phyloP scores from a whole-genome alignment of 2,797 vertebrate species.

The Masticophis lateralis region DNA sequence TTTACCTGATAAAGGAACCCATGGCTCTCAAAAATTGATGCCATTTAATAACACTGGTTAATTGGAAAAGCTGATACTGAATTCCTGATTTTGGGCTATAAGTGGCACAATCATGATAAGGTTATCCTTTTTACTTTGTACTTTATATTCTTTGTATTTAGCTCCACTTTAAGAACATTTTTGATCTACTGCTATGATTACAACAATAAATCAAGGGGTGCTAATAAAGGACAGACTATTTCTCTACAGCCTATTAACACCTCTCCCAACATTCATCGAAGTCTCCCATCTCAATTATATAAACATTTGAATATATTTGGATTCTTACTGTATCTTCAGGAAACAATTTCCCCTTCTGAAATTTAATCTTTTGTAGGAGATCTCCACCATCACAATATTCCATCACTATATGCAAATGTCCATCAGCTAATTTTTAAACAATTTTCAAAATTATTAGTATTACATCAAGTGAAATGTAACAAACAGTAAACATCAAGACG shows the following conservation, averaged over 20 bases:
- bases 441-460: constrained; percentile 46
- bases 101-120: background rate
- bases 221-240: background rate
- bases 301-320: background rate
- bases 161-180: background rate
- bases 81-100: background rate
- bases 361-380: constrained; percentile 83
- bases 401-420: constrained; percentile 89
- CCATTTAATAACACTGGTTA: background rate
- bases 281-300: background rate
- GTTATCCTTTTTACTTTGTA: background rate
- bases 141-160: background rate
- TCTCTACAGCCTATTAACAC: background rate
- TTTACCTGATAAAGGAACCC: background rate
- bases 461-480: background rate
- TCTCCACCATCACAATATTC: constrained; percentile 90
- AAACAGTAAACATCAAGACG: background rate
- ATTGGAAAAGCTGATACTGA: background rate
- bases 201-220: background rate
- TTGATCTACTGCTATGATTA: background rate
- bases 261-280: background rate
- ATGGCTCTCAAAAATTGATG: background rate
- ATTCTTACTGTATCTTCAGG: constrained; percentile 78
- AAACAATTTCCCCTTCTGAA: constrained; percentile 81
- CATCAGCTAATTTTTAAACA: constrained; percentile 71